Base-by-base conservation (phyloP, 2,888 invertebrate species). In the Drymonia ruficornis region DNA sequence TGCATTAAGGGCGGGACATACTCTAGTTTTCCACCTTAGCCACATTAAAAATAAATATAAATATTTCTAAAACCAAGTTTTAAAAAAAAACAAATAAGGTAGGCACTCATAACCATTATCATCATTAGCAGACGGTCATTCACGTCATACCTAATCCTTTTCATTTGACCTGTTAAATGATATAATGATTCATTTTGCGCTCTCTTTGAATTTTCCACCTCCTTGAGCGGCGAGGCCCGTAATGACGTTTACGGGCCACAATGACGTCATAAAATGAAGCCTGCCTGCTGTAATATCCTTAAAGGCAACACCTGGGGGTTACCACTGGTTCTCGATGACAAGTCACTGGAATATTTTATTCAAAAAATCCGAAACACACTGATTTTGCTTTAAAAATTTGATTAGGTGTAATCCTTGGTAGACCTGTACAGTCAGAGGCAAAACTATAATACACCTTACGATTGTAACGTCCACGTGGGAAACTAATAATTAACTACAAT, bases 211-310 rank as follows among this genome's bases (percentile, higher is more conserved):
- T 83, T 84, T 82, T 76, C 80, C 76, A 69, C 76, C 74, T 75
- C 64, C 76, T 80, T 79, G 79, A 76, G 73, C 72, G 70, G 63
- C 77, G 77, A 74, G 72, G 71, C 67, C 67, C 58, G 78, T 86
- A 88, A 88, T 84, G 86, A 86, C 81, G 82, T 83, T 85, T 77
- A 80, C 74, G 61, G 73, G 70, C 72, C 70, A 78, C 80, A 84
- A 85, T 86, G 83, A 84, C 79, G 82, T 81, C 83, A 84, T 84
- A 83, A 84, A 84, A 81, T 66, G 74, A 72, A 76, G 74, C 72
- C 66, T 67, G 76, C 76, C 70, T 62, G 63, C 65, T 57, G 66
- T 83, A 79, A 81, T 78, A 76, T 74, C 75, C 74, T 80, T 75
- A 70, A 70, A 72, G 78, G 67, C 70, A 66, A 78, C 76, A 83